Base-by-base conservation (phyloP, 2,113 vertebrate species). In the Python bivittatus region DNA sequence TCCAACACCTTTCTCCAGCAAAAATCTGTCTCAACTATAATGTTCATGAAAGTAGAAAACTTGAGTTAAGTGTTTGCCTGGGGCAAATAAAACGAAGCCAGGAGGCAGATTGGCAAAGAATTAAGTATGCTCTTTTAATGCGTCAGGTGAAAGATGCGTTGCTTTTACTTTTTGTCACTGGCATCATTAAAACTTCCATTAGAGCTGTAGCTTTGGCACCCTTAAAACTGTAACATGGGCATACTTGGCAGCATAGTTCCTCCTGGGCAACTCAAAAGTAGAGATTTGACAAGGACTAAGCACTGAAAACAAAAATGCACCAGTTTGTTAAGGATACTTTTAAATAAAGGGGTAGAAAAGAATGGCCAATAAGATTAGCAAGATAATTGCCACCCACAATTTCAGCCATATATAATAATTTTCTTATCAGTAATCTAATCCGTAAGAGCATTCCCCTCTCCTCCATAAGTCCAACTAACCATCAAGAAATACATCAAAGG, bases 171-270 rank as follows among this genome's bases (percentile, higher is more conserved):
- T 94, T 94, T 91, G 92, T 96, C 94, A 96, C 97, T 96, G 96
- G 94, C 95, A 93, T 96, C 95, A 95, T 97, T 97, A 96, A 94
- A 97, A 95, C 95, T 96, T 96, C 94, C 90, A 92, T 96, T 96
- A 95, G 92, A 95, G 95, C 94, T 94, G 61, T 94, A 4, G 2
- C 90, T 95, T 92, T 96, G 94, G 91, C 88, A 91, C 84, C 94
- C 92, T 87, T 94, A 95, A 94, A 95, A 93, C 53, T 90, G 42
- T 88, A 89, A 95, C 90, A 93, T 91, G 94, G 94, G 95, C 93
- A 94, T 94, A 95, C 92, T 52, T 97, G 95, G 95, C 96, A 96
- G 92, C 44, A 85, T 89, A 64, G 52, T 58, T 94, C 57, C 89
- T 0, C 17, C 89, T 91, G 90, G 87, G 84, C 0, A 0, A 61